Evolutionary conservation across 64 coral and sea anemone genomes (phyloP), one percentile per base, ranked within the genome.

Genomic region (Montipora efflorescens): DNA sequence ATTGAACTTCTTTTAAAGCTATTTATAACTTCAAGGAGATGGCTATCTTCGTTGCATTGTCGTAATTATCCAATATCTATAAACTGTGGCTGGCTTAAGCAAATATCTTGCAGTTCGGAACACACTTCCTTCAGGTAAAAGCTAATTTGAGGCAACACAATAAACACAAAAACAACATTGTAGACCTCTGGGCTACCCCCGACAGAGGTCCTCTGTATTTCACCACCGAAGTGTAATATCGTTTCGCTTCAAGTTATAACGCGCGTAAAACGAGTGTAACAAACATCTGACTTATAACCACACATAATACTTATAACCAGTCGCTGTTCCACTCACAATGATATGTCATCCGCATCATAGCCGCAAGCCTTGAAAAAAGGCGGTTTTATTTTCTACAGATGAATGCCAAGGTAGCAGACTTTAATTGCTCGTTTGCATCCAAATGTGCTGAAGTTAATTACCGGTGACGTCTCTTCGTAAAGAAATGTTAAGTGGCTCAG

Each of bases 371-470:
- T 4, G 48, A 67, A 3, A 15, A 50, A 67, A 48, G 49, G 23
- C 5, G 2, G 81, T 46, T 8, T 15, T 47, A 0, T 68, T 59
- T 46, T 68, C 47, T 1, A 36, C 3, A 6, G 23, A 61, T 7
- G 68, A 84, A 84, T 61, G 36, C 64, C 68, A 43, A 61, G 68
- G 67, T 84, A 15, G 81, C 8, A 10, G 16, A 21, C 58, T 36
- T 36, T 84, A 84, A 84, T 84, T 69, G 81, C 81, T 67, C 59
- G 14, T 69, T 84, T 59, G 22, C 59, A 10, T 44, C 28, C 61
- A 69, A 82, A 68, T 68, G 61, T 14, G 53, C 12, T 57, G 57
- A 64, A 82, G 59, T 18, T 84, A 84, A 84, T 84, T 19, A 16
- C 15, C 36, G 3, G 36, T 62, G 57, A 84, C 81, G 61, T 44